phyloP scores from a whole-genome alignment of 2,113 vertebrate genomes.

The Lampris megalopsis region DNA sequence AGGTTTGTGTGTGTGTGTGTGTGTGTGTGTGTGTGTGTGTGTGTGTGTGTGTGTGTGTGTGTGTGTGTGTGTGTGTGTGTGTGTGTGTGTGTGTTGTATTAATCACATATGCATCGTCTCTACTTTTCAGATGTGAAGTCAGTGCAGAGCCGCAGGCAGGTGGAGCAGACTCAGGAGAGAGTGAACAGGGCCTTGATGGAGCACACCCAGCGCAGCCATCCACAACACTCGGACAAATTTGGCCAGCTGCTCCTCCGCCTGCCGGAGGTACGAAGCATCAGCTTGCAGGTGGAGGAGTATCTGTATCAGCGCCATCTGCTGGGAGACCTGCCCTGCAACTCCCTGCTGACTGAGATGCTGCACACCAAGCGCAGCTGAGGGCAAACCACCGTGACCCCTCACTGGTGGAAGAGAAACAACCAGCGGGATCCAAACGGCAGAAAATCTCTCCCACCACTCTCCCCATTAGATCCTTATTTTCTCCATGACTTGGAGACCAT shows the following conservation, averaged over 20 bases:
- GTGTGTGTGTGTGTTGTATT: neutral
- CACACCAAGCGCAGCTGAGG: constrained; percentile 83
- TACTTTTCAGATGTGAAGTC: constrained; percentile 81
- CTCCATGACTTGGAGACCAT: no score
- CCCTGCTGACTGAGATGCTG: constrained; percentile 85
- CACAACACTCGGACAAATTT: constrained; percentile 83
- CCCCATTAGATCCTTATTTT: no score
- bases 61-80: neutral
- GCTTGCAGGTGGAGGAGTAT: constrained; percentile 85
- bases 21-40: neutral
- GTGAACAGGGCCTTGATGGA: constrained; percentile 86
- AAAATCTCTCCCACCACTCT: no score
- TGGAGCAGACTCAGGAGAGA: constrained; percentile 83
- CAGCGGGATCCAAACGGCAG: no score
- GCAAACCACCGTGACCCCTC: neutral
- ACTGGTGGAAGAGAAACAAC: neutral
- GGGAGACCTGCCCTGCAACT: constrained; percentile 87
- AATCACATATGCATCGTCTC: neutral
- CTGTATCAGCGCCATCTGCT: constrained; percentile 86
- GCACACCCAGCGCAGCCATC: constrained; percentile 78
- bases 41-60: neutral
- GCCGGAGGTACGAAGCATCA: constrained; percentile 85
- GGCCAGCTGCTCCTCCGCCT: constrained; percentile 85
- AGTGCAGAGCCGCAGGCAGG: constrained; percentile 78
- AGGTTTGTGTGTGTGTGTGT: neutral